phyloP scores from a whole-genome alignment of 2,113 vertebrate genomes.

The Mixornis gularis region DNA sequence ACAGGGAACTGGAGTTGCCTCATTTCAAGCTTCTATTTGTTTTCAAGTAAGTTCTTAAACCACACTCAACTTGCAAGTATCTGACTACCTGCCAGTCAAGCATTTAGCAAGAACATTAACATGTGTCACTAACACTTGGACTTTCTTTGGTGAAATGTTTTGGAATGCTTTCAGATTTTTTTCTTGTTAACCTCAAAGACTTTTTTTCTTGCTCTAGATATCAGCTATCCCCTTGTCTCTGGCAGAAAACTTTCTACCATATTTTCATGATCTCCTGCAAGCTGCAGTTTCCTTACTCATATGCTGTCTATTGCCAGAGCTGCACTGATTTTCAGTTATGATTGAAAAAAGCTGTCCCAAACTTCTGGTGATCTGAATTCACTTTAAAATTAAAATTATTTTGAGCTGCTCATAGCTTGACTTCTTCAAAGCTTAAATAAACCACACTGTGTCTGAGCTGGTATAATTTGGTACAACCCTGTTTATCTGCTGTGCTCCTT shows the following conservation, averaged over 20 bases:
- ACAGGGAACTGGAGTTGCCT: neutral
- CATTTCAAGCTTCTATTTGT: slow-evolving; percentile 42
- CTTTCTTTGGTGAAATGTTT: slow-evolving; percentile 12
- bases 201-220: neutral
- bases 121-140: slow-evolving; percentile 38
- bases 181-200: neutral
- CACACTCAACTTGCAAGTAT: neutral
- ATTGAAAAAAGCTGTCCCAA: neutral
- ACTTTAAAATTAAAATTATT: neutral
- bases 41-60: slow-evolving; percentile 38
- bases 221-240: neutral
- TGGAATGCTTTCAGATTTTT: neutral
- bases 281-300: neutral
- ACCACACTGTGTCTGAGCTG: neutral
- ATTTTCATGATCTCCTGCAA: neutral
- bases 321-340: neutral
- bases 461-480: neutral
- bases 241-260: neutral
- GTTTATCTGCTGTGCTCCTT: neutral
- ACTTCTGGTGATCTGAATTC: neutral
- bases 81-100: slow-evolving; percentile 50
- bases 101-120: slow-evolving; percentile 33
- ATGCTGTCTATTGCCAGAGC: neutral
- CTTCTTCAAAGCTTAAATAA: neutral
- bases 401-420: neutral